phyloP scores from a whole-genome alignment of 1,140 invertebrate genomes.

The Drosophila neocordata region DNA sequence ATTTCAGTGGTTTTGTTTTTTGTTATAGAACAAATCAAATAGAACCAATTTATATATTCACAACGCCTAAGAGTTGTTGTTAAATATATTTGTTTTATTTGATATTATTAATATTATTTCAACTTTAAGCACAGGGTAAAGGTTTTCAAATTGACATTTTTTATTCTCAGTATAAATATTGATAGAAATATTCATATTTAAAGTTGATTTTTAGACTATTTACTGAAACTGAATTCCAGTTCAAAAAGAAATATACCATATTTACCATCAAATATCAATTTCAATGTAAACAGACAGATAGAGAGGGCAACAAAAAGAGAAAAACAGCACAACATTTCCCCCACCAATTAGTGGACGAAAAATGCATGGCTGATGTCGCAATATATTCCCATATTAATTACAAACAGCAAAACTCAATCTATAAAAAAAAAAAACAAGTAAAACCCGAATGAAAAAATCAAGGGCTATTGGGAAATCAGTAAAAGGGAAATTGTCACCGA shows the following conservation, averaged over 20 bases:
- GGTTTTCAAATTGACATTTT: not conserved
- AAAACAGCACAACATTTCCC: slow-evolving; percentile 15
- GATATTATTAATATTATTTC: too few species aligned
- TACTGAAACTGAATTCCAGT: not conserved
- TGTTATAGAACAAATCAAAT: too few species aligned
- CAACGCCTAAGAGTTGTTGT: too few species aligned
- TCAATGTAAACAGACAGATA: not conserved
- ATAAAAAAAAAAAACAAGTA: not conserved
- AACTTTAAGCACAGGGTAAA: too few species aligned
- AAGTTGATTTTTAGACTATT: not conserved
- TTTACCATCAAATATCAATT: not conserved
- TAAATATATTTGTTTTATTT: too few species aligned
- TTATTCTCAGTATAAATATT: not conserved
- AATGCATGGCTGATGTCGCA: slow-evolving; percentile 39
- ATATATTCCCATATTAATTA: slow-evolving; percentile 56
- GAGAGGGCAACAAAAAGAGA: not conserved
- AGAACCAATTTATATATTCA: too few species aligned
- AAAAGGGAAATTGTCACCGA: slow-evolving; percentile 37
- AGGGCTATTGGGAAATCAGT: slow-evolving; percentile 62
- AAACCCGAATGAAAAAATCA: not conserved
- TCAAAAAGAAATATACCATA: not conserved
- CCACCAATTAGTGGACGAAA: slow-evolving; percentile 50
- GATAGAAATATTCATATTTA: not conserved
- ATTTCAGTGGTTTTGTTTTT: too few species aligned
- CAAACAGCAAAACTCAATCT: slow-evolving; percentile 5